Evolutionary conservation across 1,140 invertebrate genomes (phyloP).

Genomic region (Tetramorium simillimum): DNA sequence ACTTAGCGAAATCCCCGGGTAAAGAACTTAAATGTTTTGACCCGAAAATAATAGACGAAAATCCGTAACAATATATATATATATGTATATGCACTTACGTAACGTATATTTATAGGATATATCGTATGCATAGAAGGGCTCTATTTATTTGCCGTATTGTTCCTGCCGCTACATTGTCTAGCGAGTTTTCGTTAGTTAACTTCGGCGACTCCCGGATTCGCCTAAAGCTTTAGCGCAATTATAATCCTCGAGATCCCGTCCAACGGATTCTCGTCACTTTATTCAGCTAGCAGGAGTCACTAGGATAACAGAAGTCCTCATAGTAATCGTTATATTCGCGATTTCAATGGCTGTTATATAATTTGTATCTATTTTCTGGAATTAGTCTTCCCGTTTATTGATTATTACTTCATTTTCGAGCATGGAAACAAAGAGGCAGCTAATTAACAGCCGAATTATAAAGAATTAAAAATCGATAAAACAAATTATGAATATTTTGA

Average conservation of each 20-base stretch:
- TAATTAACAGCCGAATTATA: conserved; percentile 4
- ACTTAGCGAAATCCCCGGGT: too few species aligned
- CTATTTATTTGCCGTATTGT: conserved; percentile 65
- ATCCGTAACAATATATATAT: conserved; percentile 53
- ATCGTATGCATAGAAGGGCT: conserved; percentile 65
- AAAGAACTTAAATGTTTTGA: too few species aligned
- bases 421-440: background rate
- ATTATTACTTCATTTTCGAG: background rate
- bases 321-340: conserved; percentile 15
- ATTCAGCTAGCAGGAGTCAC: conserved; percentile 11
- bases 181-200: conserved; percentile 61
- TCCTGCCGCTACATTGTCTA: conserved; percentile 68
- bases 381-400: conserved; percentile 6
- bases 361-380: background rate
- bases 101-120: conserved; percentile 69
- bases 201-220: conserved; percentile 38
- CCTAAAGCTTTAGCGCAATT: conserved; percentile 50
- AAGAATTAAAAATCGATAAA: background rate
- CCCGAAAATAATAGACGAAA: too few species aligned
- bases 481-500: background rate
- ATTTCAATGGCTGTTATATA: conserved; percentile 11
- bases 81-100: conserved; percentile 35
- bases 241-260: conserved; percentile 53
- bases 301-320: conserved; percentile 15
- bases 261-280: conserved; percentile 40